Evolutionary conservation across 2,888 invertebrate species (phyloP).

Genomic region (Chaetoderma sp.): DNA sequence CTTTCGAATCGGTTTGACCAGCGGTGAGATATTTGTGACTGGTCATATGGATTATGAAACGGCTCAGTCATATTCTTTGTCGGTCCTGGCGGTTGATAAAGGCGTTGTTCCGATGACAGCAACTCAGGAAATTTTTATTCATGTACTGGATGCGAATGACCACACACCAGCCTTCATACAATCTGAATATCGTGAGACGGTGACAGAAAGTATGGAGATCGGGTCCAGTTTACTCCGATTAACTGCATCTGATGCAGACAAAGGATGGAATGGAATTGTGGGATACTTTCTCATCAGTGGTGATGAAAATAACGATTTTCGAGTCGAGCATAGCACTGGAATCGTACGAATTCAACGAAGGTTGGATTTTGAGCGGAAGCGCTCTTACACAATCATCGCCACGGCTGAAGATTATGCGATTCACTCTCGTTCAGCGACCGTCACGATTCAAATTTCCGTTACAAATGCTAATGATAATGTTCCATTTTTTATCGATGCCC

Average conservation of each 20-base stretch:
- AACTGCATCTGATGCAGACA: slow-evolving; percentile 74
- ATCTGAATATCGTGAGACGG: slow-evolving; percentile 79
- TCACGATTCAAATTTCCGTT: slow-evolving; percentile 81
- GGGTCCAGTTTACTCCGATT: slow-evolving; percentile 89
- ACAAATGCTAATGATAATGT: slow-evolving; percentile 94
- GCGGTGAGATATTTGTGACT: slow-evolving; percentile 87
- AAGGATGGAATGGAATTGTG: slow-evolving; percentile 89
- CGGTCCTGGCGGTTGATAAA: slow-evolving; percentile 55
- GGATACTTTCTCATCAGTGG: slow-evolving; percentile 90
- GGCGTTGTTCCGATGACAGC: slow-evolving; percentile 46
- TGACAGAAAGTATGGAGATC: slow-evolving; percentile 93
- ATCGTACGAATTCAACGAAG: slow-evolving; percentile 91
- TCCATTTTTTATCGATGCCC: slow-evolving; percentile 93
- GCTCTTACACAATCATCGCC: slow-evolving; percentile 85
- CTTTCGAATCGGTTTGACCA: slow-evolving; percentile 87
- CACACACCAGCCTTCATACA: slow-evolving; percentile 73
- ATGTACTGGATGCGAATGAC: slow-evolving; percentile 57
- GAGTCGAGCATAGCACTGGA: slow-evolving; percentile 82
- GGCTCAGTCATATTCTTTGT: slow-evolving; percentile 48
- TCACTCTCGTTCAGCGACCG: slow-evolving; percentile 79
- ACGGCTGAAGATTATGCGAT: slow-evolving; percentile 78
- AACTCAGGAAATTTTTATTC: slow-evolving; percentile 38
- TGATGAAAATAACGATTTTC: slow-evolving; percentile 74
- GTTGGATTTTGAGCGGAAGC: slow-evolving; percentile 91
- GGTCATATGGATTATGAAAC: slow-evolving; percentile 83